These are phyloP conservation scores for Panulirus ornatus DNA, from an alignment of 1,140 invertebrate species.

Conservation along the genomic window DNA sequence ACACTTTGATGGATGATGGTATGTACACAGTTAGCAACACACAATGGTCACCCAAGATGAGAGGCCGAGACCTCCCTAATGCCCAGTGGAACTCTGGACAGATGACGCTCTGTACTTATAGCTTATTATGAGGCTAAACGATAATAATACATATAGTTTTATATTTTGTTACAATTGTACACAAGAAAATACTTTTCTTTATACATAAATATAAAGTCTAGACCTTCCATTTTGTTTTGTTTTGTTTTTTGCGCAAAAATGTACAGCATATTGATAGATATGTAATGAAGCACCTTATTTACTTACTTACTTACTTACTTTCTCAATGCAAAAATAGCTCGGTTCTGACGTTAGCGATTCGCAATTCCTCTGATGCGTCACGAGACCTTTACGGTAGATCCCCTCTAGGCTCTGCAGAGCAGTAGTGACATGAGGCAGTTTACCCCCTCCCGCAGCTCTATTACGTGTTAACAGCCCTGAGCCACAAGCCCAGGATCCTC, in stretches of 20 bases:
- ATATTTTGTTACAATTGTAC: background rate
- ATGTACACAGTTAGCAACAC: background rate
- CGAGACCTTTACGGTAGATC: background rate
- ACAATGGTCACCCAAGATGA: background rate
- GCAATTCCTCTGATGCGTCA: background rate
- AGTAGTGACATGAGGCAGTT: background rate
- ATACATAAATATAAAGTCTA: background rate
- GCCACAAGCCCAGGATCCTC: background rate
- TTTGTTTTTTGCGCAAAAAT: background rate
- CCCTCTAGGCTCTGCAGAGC: background rate
- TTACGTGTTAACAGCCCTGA: background rate
- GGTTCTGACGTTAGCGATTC: background rate
- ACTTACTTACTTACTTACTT: background rate
- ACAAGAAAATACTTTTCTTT: constrained; percentile 3
- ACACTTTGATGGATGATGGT: background rate
- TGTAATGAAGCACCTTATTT: background rate
- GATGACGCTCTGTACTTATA: background rate
- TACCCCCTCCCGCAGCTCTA: background rate
- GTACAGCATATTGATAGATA: background rate
- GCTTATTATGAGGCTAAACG: background rate
- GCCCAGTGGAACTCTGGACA: background rate
- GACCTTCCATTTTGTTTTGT: background rate
- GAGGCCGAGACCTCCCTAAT: background rate
- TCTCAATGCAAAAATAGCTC: background rate
- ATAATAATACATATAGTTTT: no score